A percentile compares a stretch with the other conserved stretches of the same genome.
These are phyloP conservation scores for Xylophagus ater DNA, from an alignment of 2,888 invertebrate genomes.

Conservation along the genomic window DNA sequence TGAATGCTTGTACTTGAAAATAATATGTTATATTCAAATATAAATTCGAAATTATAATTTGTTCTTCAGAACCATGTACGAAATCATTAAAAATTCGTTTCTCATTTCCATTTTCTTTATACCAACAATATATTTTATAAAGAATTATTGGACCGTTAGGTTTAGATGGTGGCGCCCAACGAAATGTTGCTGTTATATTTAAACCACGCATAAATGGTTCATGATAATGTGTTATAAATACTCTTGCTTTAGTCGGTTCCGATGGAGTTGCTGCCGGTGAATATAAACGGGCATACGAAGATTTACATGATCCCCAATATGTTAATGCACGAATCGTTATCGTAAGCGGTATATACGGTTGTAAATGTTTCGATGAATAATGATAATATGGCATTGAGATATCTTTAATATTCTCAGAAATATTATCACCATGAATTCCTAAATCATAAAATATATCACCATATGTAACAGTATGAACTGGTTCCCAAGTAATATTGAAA, in stretches of 20 bases:
- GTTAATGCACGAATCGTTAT: constrained; percentile 71
- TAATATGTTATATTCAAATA: constrained; percentile 52
- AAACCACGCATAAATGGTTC: constrained; percentile 26
- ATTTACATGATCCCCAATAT: constrained; percentile 68
- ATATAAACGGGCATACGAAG: constrained; percentile 49
- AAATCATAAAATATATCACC: constrained; percentile 76
- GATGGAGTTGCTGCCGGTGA: constrained; percentile 76
- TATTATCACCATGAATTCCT: constrained; percentile 39
- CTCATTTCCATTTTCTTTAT: constrained; percentile 36
- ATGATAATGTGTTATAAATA: constrained; percentile 52
- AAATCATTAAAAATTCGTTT: constrained; percentile 44
- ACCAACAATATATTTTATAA: constrained; percentile 56
- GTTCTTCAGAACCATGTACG: constrained; percentile 20
- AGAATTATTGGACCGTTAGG: constrained; percentile 64
- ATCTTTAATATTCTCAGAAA: constrained; percentile 11
- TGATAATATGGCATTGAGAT: constrained; percentile 44
- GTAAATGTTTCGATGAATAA: constrained; percentile 41
- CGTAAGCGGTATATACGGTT: constrained; percentile 60
- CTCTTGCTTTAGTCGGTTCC: constrained; percentile 58
- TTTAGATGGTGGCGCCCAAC: constrained; percentile 68
- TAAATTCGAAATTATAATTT: constrained; percentile 46
- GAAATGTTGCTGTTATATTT: constrained; percentile 51
- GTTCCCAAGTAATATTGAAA: constrained; percentile 77
- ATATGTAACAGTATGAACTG: constrained; percentile 62
- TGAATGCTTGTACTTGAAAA: constrained; percentile 67